Conservation (phyloP, 2,113 vertebrate genomes). For the Excalfactoria chinensis region DNA sequence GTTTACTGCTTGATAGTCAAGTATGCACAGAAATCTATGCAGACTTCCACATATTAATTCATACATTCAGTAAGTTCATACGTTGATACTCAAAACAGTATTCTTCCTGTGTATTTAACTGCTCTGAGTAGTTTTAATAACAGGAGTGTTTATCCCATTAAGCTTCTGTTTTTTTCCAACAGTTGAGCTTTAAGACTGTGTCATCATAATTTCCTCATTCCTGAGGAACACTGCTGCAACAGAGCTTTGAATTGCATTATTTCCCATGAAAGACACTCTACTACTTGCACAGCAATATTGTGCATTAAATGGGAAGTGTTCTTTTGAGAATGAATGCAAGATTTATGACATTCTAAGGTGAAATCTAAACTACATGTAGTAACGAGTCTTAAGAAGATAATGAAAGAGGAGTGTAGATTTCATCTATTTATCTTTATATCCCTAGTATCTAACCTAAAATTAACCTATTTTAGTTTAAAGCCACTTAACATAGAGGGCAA, state of each 20-base stretch:
- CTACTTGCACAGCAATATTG: neutral
- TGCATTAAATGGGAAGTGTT: neutral
- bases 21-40: neutral
- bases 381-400: neutral
- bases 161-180: neutral
- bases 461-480: no score
- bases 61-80: no score
- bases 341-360: neutral
- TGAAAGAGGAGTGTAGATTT: neutral
- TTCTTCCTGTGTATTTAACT: neutral
- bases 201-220: neutral
- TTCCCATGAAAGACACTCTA: neutral
- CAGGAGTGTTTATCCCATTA: neutral
- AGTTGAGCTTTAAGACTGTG: neutral
- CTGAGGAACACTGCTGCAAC: neutral
- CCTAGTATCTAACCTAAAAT: no score
- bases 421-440: neutral
- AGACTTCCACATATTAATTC: neutral
- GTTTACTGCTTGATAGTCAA: neutral
- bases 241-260: neutral
- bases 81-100: neutral
- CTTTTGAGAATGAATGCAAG: neutral
- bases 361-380: neutral
- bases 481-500: neutral
- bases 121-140: neutral